Evolutionary conservation across 2,888 invertebrate species (phyloP).

Genomic region (Copidosoma aretas): DNA sequence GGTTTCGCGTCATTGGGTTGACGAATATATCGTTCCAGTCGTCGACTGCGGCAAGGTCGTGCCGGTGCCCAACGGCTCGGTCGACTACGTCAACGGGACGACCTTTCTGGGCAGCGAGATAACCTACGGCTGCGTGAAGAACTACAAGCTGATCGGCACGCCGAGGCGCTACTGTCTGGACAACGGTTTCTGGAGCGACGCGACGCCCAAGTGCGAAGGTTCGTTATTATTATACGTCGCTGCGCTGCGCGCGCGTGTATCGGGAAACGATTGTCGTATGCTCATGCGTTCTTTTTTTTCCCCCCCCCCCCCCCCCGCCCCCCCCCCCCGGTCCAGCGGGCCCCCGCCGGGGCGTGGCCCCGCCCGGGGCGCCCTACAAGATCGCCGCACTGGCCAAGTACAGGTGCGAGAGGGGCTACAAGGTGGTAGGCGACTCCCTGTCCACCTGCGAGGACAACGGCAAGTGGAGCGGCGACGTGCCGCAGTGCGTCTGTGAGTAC

Average conservation of each 20-base stretch:
- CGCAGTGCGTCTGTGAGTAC: constrained; percentile 82
- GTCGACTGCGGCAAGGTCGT: constrained; percentile 88
- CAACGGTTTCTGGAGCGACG: constrained; percentile 83
- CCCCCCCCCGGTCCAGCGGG: too few species aligned
- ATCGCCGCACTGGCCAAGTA: constrained; percentile 88
- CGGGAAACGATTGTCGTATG: too few species aligned
- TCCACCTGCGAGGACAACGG: constrained; percentile 87
- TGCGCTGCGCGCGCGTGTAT: too few species aligned
- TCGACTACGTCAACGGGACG: constrained; percentile 77
- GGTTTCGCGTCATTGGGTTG: background rate
- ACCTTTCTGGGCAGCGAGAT: constrained; percentile 84
- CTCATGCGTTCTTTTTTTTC: too few species aligned
- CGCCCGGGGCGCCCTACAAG: constrained; percentile 77
- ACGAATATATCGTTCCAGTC: constrained; percentile 64
- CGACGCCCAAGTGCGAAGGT: constrained; percentile 87
- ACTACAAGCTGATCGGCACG: constrained; percentile 80
- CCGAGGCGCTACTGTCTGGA: constrained; percentile 76
- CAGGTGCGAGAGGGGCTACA: constrained; percentile 87
- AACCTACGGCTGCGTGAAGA: constrained; percentile 78
- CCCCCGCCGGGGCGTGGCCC: too few species aligned
- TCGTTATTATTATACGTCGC: constrained; percentile 36
- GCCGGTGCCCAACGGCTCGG: constrained; percentile 78
- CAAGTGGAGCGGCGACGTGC: constrained; percentile 83
- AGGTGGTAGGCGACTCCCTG: constrained; percentile 82
- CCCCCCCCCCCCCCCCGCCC: too few species aligned